A percentile compares a stretch with the other conserved stretches of the same genome.
These are phyloP conservation scores for Argyrosomus regius DNA, from an alignment of 2,797 vertebrate genomes.

Conservation along the genomic window DNA sequence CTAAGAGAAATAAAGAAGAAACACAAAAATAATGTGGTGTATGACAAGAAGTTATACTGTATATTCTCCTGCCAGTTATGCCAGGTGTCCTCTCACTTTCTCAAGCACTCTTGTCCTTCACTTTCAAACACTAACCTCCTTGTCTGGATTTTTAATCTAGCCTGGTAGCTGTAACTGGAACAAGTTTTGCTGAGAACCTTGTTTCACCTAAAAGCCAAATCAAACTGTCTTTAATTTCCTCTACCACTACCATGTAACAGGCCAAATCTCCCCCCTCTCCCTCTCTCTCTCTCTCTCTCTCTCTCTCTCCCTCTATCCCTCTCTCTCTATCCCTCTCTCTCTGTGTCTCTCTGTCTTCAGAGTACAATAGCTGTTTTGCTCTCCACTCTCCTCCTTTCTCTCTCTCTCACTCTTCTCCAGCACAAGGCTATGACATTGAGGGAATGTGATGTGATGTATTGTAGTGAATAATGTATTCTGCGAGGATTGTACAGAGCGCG, in stretches of 20 bases:
- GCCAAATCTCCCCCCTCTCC: conserved; percentile 30
- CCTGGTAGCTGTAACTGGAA: conserved; percentile 52
- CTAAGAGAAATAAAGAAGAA: background rate
- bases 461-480: conserved; percentile 86
- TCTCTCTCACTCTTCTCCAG: conserved; percentile 67
- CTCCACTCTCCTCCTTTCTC: conserved; percentile 56
- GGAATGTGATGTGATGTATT: conserved; percentile 87
- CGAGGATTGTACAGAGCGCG: conserved; percentile 81
- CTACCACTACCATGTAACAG: conserved; percentile 40
- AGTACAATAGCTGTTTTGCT: conserved; percentile 73
- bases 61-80: conserved; percentile 3
- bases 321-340: conserved; percentile 44
- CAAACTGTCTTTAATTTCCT: conserved; percentile 72
- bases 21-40: background rate
- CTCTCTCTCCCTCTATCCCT: conserved; percentile 37
- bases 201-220: conserved; percentile 71
- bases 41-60: conserved; percentile 1
- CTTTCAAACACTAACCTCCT: conserved; percentile 48
- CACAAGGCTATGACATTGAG: conserved; percentile 85
- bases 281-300: conserved; percentile 28
- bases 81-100: conserved; percentile 25
- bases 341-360: conserved; percentile 36
- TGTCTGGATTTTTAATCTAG: conserved; percentile 63
- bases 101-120: conserved; percentile 35
- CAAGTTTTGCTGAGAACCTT: conserved; percentile 62